Evolutionary conservation across 2,797 vertebrate species (phyloP).

Genomic region (Squalus acanthias): DNA sequence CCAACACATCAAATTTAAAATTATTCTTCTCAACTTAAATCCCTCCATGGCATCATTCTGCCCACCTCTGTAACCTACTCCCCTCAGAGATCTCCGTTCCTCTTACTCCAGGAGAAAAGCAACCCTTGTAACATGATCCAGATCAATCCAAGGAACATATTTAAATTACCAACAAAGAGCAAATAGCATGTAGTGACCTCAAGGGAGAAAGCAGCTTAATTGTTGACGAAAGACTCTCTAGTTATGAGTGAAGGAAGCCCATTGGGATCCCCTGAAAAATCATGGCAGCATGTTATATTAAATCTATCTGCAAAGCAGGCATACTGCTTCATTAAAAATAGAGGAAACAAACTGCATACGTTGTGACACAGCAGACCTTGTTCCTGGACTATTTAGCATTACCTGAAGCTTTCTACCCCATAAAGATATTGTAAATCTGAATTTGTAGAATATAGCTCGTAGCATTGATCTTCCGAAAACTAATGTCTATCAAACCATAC

Average conservation of each 20-base stretch:
- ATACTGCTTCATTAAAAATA: background rate
- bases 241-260: background rate
- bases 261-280: background rate
- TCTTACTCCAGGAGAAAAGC: background rate
- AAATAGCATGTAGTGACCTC: background rate
- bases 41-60: background rate
- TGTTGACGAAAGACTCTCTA: background rate
- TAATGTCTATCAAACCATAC: background rate
- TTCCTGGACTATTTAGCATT: background rate
- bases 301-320: background rate
- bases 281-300: background rate
- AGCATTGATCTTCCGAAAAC: background rate
- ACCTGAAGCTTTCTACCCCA: background rate
- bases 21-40: background rate
- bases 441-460: background rate
- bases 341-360: background rate
- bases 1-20: background rate
- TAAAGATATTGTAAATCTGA: background rate
- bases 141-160: background rate
- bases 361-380: background rate
- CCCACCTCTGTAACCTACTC: background rate
- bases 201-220: background rate
- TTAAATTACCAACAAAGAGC: background rate
- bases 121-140: background rate
- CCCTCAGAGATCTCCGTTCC: background rate